A percentile compares a stretch with the other conserved stretches of the same genome.
Evolutionary conservation across 2,113 vertebrate genomes (phyloP).

Genomic region (Nipponia nippon): DNA sequence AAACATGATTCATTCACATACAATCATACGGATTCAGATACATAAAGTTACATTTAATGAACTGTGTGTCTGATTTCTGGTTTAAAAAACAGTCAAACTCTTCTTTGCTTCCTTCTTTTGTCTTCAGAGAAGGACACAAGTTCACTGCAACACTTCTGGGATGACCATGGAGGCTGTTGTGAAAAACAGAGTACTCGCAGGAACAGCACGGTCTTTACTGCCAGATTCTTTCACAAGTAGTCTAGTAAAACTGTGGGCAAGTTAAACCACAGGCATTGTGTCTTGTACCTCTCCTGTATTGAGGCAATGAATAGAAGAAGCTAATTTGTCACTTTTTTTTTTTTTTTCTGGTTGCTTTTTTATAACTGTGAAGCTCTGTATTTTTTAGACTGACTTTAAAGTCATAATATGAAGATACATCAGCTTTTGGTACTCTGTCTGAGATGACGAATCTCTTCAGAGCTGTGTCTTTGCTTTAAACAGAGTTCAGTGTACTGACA

Average conservation of each 20-base stretch:
- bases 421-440: background rate
- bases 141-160: background rate
- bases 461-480: background rate
- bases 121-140: background rate
- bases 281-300: background rate
- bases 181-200: background rate
- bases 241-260: background rate
- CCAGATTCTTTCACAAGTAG: background rate
- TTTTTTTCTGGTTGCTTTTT: background rate
- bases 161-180: background rate
- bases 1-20: background rate
- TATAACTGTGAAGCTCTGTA: background rate
- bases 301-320: background rate
- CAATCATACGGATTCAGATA: background rate
- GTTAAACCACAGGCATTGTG: background rate
- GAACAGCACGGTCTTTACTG: accelerated
- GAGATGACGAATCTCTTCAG: background rate
- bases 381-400: background rate
- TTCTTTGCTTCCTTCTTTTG: background rate
- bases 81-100: background rate
- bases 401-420: background rate
- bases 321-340: background rate
- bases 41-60: background rate
- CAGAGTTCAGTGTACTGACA: background rate
- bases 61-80: background rate